Base-by-base conservation (phyloP, 2,113 vertebrate genomes). In the Speoplatyrhinus poulsoni region DNA sequence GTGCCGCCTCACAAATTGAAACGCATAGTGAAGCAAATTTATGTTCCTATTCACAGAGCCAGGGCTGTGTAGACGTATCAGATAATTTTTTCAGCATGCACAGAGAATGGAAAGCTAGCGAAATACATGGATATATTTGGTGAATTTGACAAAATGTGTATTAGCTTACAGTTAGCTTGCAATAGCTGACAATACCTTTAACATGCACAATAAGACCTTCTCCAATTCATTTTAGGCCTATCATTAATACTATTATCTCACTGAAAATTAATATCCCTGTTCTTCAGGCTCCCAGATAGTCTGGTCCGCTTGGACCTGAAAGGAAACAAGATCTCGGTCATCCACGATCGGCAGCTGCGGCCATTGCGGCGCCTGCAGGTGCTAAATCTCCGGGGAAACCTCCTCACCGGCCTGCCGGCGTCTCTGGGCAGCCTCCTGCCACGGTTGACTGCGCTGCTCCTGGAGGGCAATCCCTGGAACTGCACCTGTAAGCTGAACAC, bases 391-490 rank as follows among this genome's bases (percentile, higher is more conserved):
- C 86, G 92, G 59, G 93, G 94, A 73, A 95, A 95, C 85, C 91
- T 84, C 65, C 88, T 95, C 75, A 92, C 92, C 19, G 80, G 89
- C 54, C 79, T 94, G 67, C 85, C 91, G 74, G 76, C 86, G 63
- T 85, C 86, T 62, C 77, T 88, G 13, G 13, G 94, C 26, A 90
- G 88, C 64, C 81, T 89, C 63, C 82, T 95, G 54, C 92, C 93
- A 70, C 88, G 88, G 32, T 90, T 94, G 36, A 85, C 90, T 55
- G 82, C 92, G 6, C 85, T 95, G 2, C 93, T 93, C 66, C 86
- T 95, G 52, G 94, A 94, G 33, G 93, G 93, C 50, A 94, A 94
- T 62, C 93, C 93, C 0, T 95, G 94, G 93, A 94, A 94, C 59
- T 95, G 94, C 76, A 95, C 90, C 19, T 95, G 93, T 53, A 90